Evolutionary conservation across 2,888 invertebrate species (phyloP), one percentile per base, ranked within the genome.

Genomic region (Polydrusus tereticollis): DNA sequence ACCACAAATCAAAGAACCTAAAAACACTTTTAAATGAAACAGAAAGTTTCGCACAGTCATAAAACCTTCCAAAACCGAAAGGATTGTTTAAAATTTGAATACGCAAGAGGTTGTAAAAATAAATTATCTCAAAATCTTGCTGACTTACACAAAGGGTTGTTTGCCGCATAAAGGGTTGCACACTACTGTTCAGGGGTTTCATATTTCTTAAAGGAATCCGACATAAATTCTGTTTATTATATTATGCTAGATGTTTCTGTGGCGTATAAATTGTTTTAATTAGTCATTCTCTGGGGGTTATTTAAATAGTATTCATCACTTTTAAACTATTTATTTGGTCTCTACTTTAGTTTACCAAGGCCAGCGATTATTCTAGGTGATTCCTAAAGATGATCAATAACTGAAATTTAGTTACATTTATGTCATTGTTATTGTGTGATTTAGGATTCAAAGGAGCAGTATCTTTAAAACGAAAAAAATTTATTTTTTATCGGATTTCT

Each of bases 131-230:
- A 23, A 57, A 38, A 59, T 45, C 55, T 65, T 23, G 20, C 52
- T 69, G 73, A 43, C 60, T 41, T 29, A 20, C 26, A 74, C 74
- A 78, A 80, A 78, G 78, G 78, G 75, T 70, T 75, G 75, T 76
- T 75, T 76, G 77, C 80, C 79, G 80, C 80, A 78, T 78, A 23
- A 78, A 75, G 78, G 78, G 76, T 76, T 75, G 75, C 71, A 60
- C 73, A 77, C 81, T 80, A 80, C 80, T 80, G 80, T 79, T 78
- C 74, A 68, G 29, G n/a, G 6, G 8, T 21, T 45, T 63, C 38
- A 65, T 41, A 26, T 50, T 36, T 62, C 16, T 52, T 36, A 38
- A 43, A 45, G 45, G 21, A 41, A 33, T 55, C 23, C 47, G 59
- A 23, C 29, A 59, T 7, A 20, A 45, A 47, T 67, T 58, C 3